A percentile compares a stretch with the other conserved stretches of the same genome.
Evolutionary conservation across 2,113 vertebrate genomes (phyloP).

Genomic region (Malurus cyaneus): DNA sequence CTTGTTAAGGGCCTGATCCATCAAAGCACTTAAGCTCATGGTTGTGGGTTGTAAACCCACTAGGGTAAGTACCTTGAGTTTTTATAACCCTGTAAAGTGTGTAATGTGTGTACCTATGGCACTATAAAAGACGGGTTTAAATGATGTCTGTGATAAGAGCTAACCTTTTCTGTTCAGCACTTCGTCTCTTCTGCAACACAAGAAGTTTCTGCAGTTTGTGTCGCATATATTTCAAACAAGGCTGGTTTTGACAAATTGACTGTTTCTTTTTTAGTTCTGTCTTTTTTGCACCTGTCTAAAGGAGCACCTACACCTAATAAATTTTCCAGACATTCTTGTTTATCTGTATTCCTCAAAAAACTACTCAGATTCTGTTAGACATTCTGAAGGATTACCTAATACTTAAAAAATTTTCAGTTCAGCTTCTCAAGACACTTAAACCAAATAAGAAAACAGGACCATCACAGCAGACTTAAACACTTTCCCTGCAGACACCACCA

Average conservation of each 20-base stretch:
- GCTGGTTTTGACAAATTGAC: constrained; percentile 35
- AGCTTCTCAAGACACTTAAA: not conserved
- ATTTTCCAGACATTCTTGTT: not conserved
- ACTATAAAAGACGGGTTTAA: constrained; percentile 50
- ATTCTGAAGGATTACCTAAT: not conserved
- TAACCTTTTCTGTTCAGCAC: constrained; percentile 30
- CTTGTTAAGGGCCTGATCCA: constrained; percentile 42
- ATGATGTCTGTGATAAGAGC: constrained; percentile 24
- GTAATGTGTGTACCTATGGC: constrained; percentile 27
- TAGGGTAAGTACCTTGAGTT: constrained; percentile 41
- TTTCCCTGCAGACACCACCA: not conserved
- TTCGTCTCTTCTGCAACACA: not conserved
- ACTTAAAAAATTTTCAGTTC: constrained; percentile 12
- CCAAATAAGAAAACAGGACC: not conserved
- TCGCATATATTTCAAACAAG: constrained; percentile 58
- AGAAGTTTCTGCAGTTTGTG: constrained; percentile 26
- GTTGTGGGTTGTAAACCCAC: constrained; percentile 41
- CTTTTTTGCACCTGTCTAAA: not conserved
- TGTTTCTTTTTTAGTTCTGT: constrained; percentile 23
- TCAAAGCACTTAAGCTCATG: constrained; percentile 44
- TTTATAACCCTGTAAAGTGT: constrained; percentile 54
- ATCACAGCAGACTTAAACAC: not conserved
- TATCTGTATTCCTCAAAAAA: constrained; percentile 16
- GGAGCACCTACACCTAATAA: not conserved
- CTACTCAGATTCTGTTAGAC: not conserved